These are phyloP conservation scores for Thomomys bottae DNA, from an alignment of 2,113 vertebrate species.

Conservation along the genomic window DNA sequence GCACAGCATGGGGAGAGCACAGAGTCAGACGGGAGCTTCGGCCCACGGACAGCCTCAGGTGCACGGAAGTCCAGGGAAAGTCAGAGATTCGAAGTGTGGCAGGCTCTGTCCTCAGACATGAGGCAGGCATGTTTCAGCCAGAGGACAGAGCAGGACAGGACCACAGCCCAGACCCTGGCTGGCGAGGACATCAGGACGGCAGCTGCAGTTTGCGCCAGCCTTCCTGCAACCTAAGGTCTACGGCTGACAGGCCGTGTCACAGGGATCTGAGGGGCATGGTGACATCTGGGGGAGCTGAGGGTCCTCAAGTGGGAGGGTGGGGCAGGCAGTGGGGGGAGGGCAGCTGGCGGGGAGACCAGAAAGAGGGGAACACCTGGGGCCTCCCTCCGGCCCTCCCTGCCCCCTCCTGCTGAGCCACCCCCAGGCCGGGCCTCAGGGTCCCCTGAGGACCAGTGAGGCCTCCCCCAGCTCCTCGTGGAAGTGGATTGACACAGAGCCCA, in stretches of 20 bases:
- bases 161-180: too few relatives aligned
- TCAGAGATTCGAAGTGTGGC: not conserved
- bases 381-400: not conserved
- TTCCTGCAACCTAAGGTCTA: not conserved
- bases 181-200: not conserved
- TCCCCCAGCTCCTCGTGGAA: too few relatives aligned
- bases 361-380: too few relatives aligned
- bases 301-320: too few relatives aligned
- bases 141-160: not conserved
- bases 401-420: too few relatives aligned
- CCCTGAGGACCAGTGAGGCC: too few relatives aligned
- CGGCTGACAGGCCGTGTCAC: not conserved
- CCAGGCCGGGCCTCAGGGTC: too few relatives aligned
- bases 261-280: not conserved
- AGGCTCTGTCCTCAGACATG: not conserved
- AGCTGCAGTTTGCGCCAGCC: not conserved
- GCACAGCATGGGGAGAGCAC: accelerated
- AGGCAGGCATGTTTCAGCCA: not conserved
- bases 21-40: too few relatives aligned
- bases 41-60: not conserved
- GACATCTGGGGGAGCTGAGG: not conserved
- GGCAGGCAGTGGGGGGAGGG: too few relatives aligned
- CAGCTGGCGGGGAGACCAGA: too few relatives aligned
- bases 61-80: too few relatives aligned
- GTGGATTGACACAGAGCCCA: not conserved